Evolutionary conservation across 2,113 vertebrate genomes (phyloP).

Genomic region (Abramis brama): DNA sequence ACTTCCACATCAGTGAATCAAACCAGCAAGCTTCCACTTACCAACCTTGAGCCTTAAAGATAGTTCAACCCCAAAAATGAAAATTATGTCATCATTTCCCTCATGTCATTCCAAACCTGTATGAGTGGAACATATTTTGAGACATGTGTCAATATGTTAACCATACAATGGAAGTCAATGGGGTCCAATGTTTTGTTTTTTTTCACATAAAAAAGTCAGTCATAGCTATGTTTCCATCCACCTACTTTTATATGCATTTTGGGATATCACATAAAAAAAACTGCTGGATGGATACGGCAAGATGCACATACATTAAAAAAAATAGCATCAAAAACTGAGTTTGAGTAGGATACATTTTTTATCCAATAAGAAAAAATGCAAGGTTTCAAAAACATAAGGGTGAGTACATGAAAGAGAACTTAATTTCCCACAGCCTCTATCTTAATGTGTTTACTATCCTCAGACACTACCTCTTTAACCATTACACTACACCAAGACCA

Average conservation of each 20-base stretch:
- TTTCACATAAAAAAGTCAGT: too few relatives aligned
- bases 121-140: background rate
- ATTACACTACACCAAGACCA: background rate
- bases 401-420: background rate
- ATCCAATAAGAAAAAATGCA: too few relatives aligned
- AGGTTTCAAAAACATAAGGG: too few relatives aligned
- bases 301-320: too few relatives aligned
- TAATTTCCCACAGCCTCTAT: conserved; percentile 57
- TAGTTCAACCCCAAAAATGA: background rate
- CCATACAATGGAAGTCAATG: background rate
- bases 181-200: background rate
- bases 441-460: conserved; percentile 14
- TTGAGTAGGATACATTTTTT: too few relatives aligned
- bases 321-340: too few relatives aligned
- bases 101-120: background rate
- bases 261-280: too few relatives aligned
- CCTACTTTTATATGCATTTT: too few relatives aligned
- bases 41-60: background rate
- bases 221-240: too few relatives aligned
- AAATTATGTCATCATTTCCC: background rate
- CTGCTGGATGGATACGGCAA: too few relatives aligned
- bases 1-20: background rate
- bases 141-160: background rate
- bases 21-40: background rate
- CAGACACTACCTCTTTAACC: background rate